A percentile compares a stretch with the other conserved stretches of the same genome.
phyloP scores from a whole-genome alignment of 2,113 vertebrate species.

The Cyphomyrus discorhynchus region DNA sequence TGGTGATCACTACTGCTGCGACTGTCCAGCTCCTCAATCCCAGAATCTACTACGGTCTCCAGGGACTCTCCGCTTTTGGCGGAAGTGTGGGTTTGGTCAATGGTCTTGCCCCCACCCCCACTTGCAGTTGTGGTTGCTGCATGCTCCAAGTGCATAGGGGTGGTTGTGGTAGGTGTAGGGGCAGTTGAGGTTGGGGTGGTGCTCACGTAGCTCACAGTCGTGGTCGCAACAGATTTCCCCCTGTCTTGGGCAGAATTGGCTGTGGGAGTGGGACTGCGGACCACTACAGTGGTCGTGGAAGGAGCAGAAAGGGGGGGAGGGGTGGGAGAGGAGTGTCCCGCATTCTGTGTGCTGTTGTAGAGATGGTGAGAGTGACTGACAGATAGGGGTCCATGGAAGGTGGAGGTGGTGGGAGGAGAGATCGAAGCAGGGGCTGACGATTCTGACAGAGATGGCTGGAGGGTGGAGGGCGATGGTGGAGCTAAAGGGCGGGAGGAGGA shows the following conservation, averaged over 20 bases:
- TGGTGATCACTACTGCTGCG: slow-evolving; percentile 84
- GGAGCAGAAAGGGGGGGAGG: slow-evolving; percentile 39
- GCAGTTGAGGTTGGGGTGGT: slow-evolving; percentile 32
- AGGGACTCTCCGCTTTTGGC: slow-evolving; percentile 56
- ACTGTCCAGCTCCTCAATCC: slow-evolving; percentile 83
- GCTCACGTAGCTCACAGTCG: slow-evolving; percentile 57
- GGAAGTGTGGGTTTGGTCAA: slow-evolving; percentile 29
- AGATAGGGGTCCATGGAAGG: slow-evolving; percentile 61
- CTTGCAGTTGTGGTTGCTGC: slow-evolving; percentile 43
- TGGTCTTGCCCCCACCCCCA: slow-evolving; percentile 29
- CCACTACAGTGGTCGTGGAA: slow-evolving; percentile 35
- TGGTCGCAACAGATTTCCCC: slow-evolving; percentile 48
- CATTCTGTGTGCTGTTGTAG: slow-evolving; percentile 29
- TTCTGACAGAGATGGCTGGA: slow-evolving; percentile 24
- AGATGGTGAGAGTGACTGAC: slow-evolving; percentile 52
- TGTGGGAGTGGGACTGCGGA: slow-evolving; percentile 20
- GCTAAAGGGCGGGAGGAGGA: slow-evolving; percentile 54
- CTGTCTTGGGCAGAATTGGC: slow-evolving; percentile 45
- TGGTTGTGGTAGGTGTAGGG: slow-evolving; percentile 51
- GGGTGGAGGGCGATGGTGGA: slow-evolving; percentile 34
- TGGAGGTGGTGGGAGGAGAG: slow-evolving; percentile 29
- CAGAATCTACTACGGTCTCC: slow-evolving; percentile 75
- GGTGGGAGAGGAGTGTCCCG: slow-evolving; percentile 27
- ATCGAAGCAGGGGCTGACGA: not conserved
- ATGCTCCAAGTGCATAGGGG: slow-evolving; percentile 29